phyloP scores from a whole-genome alignment of 1,140 invertebrate genomes.

The Drosophila bifasciata region DNA sequence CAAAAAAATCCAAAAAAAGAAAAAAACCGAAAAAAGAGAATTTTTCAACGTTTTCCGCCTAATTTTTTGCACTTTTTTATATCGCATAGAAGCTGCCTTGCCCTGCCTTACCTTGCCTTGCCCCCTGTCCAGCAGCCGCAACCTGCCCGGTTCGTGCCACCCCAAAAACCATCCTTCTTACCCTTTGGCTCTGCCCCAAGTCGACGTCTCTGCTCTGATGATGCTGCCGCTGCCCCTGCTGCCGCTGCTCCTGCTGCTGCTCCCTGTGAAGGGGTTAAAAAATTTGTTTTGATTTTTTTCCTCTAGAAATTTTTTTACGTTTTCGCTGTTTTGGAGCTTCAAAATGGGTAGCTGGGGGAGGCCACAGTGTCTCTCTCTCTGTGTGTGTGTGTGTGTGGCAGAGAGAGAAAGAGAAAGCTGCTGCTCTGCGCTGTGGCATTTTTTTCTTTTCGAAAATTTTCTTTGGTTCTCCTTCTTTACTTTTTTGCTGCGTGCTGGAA shows the following conservation, averaged over 20 bases:
- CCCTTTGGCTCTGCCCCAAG: conserved; percentile 1
- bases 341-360: conserved; percentile 8
- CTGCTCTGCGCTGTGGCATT: conserved; percentile 67
- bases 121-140: conserved; percentile 41
- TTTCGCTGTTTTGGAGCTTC: conserved; percentile 56
- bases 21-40: conserved; percentile 37
- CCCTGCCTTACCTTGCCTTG: no score
- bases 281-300: conserved; percentile 79
- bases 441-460: conserved; percentile 67
- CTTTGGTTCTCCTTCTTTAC: conserved; percentile 37
- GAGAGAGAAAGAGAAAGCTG: conserved; percentile 43
- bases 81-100: conserved; percentile 49
- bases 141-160: conserved; percentile 42
- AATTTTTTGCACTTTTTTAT: conserved; percentile 74
- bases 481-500: conserved; percentile 73
- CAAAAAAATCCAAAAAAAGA: conserved; percentile 58
- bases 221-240: conserved; percentile 31
- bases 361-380: background rate
- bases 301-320: conserved; percentile 49
- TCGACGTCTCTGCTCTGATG: conserved; percentile 23
- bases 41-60: conserved; percentile 74
- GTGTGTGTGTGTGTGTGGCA: conserved; percentile 1
- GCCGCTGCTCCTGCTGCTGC: conserved; percentile 31
- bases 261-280: conserved; percentile 73
- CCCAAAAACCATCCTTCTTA: background rate